Base-by-base conservation (phyloP, 2,888 invertebrate genomes). In the Sicus ferrugineus region DNA sequence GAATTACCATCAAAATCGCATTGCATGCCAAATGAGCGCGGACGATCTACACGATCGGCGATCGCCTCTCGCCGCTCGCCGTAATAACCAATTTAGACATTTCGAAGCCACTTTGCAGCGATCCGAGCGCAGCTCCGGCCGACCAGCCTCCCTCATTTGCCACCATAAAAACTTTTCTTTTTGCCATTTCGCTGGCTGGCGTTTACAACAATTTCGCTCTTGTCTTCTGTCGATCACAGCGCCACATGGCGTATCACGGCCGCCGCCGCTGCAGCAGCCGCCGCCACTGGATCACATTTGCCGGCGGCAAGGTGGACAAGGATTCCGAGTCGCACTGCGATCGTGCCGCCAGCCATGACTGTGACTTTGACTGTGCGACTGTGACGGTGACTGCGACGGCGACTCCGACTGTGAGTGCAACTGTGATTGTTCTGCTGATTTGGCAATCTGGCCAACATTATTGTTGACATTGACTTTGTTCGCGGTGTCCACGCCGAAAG, bases 181-280 rank as follows among this genome's bases (percentile, higher is more conserved):
- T 50, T 52, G 50, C 31, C 34, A 52, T 52, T 64, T 52, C 54
- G 38, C 21, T 34, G 23, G 6, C 63, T 68, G 70, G 68, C 70
- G 68, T 70, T 72, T 67, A 69, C 70, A 70, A 69, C 72, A 69
- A 70, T 70, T 70, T 69, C 64, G 69, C 69, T 56, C 69, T 72
- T 61, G 70, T 73, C 67, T 50, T 64, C 64, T 70, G 72, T 72
- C 72, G 72, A 67, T 72, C 72, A 72, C 67, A 72, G 72, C 70
- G 72, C 72, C 70, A 70, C 70, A 66, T 66, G 65, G 67, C 67
- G 21, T 67, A 64, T 46, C 65, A 66, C 14, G 46, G n/a, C n/a
- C n/a, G n/a, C n/a, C n/a, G n/a, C n/a, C n/a, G n/a, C n/a, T n/a
- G n/a, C n/a, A 48, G 34, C 38, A 42, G 34, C 62, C 19, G 42